Conservation (phyloP, 2,888 invertebrate species). For the Theretra japonica region DNA sequence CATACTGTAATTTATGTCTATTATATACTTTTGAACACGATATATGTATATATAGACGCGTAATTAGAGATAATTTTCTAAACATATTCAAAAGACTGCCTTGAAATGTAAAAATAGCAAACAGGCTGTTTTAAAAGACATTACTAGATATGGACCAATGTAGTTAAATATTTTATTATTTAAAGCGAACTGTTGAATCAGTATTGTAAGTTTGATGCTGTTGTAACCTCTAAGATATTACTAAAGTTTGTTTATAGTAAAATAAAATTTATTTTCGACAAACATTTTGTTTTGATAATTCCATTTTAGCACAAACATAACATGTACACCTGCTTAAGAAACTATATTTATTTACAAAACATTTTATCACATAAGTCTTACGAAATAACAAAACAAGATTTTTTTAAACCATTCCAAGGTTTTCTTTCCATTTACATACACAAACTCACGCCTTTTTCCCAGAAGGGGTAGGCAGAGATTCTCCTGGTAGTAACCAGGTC, state of each 20-base stretch:
- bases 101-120: conserved; percentile 14
- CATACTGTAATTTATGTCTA: background rate
- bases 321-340: too few relatives aligned
- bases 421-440: too few relatives aligned
- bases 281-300: too few relatives aligned
- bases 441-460: too few relatives aligned
- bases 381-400: too few relatives aligned
- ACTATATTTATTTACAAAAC: too few relatives aligned
- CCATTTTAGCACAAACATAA: too few relatives aligned
- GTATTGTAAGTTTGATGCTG: conserved; percentile 37
- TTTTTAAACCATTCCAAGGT: too few relatives aligned
- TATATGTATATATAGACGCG: background rate
- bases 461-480: too few relatives aligned
- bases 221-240: conserved; percentile 22
- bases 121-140: conserved; percentile 11
- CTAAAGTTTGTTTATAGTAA: conserved; percentile 11
- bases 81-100: conserved; percentile 17
- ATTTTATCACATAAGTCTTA: too few relatives aligned
- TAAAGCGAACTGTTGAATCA: conserved; percentile 38
- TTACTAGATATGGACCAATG: conserved; percentile 21
- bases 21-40: background rate
- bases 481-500: too few relatives aligned
- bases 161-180: conserved; percentile 14
- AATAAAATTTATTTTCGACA: conserved; percentile 13
- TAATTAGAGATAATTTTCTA: background rate